Conservation (phyloP, 2,797 vertebrate species). For the Pangasius macronema region DNA sequence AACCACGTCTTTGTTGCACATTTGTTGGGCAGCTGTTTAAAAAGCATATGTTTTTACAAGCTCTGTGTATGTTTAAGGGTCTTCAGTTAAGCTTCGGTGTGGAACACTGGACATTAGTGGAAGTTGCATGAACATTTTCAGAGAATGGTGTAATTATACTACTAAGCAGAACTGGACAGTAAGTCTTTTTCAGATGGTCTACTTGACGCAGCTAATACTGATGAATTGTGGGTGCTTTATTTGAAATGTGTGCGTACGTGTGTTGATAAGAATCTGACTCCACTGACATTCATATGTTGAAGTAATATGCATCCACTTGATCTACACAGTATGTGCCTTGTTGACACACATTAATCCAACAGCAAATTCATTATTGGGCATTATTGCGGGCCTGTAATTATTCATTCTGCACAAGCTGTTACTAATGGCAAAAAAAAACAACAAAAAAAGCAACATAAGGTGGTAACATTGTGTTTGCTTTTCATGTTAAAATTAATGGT, state of each 20-base stretch:
- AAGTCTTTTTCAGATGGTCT: slow-evolving; percentile 57
- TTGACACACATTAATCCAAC: slow-evolving; percentile 65
- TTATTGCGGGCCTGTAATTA: slow-evolving; percentile 54
- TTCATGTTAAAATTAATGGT: neutral
- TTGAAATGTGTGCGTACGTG: slow-evolving; percentile 57
- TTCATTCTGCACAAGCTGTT: slow-evolving; percentile 45
- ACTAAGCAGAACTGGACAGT: slow-evolving; percentile 58
- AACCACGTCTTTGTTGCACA: slow-evolving; percentile 63
- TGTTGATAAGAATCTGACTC: slow-evolving; percentile 62
- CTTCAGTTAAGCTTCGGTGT: slow-evolving; percentile 19
- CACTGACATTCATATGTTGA: slow-evolving; percentile 57
- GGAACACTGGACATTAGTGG: slow-evolving; percentile 34
- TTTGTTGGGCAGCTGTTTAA: slow-evolving; percentile 48
- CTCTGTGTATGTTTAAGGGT: neutral
- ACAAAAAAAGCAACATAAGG: neutral
- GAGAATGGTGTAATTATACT: slow-evolving; percentile 12
- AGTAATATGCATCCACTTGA: slow-evolving; percentile 75
- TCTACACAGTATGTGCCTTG: slow-evolving; percentile 75
- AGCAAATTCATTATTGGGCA: slow-evolving; percentile 32
- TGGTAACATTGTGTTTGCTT: neutral
- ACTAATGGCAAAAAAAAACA: neutral
- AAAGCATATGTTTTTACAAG: slow-evolving; percentile 6
- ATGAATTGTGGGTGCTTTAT: slow-evolving; percentile 53
- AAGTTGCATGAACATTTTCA: neutral
- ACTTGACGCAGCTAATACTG: slow-evolving; percentile 55